Conservation (phyloP, 2,797 vertebrate species). For the Onychomys arenicola region DNA sequence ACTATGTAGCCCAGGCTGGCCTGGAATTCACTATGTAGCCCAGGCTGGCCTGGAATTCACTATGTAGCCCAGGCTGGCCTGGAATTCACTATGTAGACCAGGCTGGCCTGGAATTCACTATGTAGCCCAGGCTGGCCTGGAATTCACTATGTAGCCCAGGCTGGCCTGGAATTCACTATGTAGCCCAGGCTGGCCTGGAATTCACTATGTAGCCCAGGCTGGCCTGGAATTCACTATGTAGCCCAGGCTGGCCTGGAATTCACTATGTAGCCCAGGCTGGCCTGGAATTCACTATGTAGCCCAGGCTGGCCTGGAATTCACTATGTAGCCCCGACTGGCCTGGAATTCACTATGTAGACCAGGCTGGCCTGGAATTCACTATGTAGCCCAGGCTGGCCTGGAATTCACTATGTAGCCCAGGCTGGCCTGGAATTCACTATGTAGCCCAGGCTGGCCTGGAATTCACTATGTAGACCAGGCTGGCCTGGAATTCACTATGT, state of each 20-base stretch:
- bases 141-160: neutral
- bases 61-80: neutral
- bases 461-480: neutral
- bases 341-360: neutral
- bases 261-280: neutral
- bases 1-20: neutral
- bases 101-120: neutral
- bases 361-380: neutral
- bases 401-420: neutral
- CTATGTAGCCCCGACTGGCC: neutral
- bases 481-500: neutral
- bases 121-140: neutral
- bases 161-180: neutral
- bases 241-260: neutral
- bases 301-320: neutral
- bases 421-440: neutral
- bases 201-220: neutral
- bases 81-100: neutral
- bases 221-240: neutral
- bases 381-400: neutral
- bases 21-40: neutral
- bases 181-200: neutral
- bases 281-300: neutral
- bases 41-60: neutral
- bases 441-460: neutral